Evolutionary conservation across 2,113 vertebrate genomes (phyloP), one percentile per base, ranked within the genome.

Genomic region (Perca schrenkii): DNA sequence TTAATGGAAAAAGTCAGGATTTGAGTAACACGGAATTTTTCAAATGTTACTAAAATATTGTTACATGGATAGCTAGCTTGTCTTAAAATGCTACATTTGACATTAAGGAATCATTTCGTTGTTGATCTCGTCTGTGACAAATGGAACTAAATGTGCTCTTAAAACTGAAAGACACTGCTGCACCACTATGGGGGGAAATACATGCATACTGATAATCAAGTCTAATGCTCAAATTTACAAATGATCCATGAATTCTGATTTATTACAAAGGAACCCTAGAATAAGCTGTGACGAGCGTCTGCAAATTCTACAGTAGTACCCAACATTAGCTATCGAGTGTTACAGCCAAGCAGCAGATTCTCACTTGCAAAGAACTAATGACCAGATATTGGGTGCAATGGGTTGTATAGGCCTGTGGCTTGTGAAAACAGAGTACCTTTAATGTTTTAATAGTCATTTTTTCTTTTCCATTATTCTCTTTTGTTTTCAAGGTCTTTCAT

Each of bases 371-470:
- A 60, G 46, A 73, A 40, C 52, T 57, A n/a, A 77, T 71, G n/a
- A 75, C 34, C 34, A 75, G 22, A 60, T 34, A 68, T 10, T 34
- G 8, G 47, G 22, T 53, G 15, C 63, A 67, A 16, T 19, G 8
- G 22, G 40, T 31, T 28, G 25, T 16, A 31, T 13, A 52, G 7
- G 49, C 77, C 77, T 49, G 2, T 1, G 22, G 69, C 47, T 8
- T 81, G 40, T 57, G 19, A 31, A 31, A 3, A 31, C 4, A 31
- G 34, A 78, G 54, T 72, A 47, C 25, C 13, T 65, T 74, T 34
- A 58, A 75, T 73, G 25, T 65, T 84, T 76, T 72, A 16, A 61
- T n/a, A 31, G 25, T 19, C 0, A 67, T 67, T 67, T 40, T 61
- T 58, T 21, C 12, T 83, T 52, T 46, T 8, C 2, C 15, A 65